These are phyloP conservation scores for Drosophila nr. perissopoda DNA, from an alignment of 2,888 invertebrate genomes.

Conservation along the genomic window DNA sequence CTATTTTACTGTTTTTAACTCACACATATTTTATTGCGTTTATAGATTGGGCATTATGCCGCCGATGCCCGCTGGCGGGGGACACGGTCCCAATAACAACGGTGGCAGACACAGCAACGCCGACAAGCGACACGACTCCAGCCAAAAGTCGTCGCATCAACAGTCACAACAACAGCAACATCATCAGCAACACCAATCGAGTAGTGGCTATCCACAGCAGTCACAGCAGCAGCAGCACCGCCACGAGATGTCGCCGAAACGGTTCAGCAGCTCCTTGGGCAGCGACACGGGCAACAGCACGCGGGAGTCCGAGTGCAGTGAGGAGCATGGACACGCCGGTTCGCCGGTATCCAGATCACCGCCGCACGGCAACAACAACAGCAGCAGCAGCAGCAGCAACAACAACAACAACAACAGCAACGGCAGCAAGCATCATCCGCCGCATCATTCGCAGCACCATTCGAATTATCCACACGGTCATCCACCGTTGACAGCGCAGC, in stretches of 20 bases:
- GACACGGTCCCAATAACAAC: slow-evolving; percentile 62
- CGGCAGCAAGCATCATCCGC: slow-evolving; percentile 34
- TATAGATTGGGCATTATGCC: slow-evolving; percentile 81
- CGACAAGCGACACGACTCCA: slow-evolving; percentile 69
- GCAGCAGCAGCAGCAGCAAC: slow-evolving; percentile 9
- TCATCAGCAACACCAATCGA: slow-evolving; percentile 51
- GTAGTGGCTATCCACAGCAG: slow-evolving; percentile 38
- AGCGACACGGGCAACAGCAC: slow-evolving; percentile 90
- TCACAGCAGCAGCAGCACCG: slow-evolving; percentile 66
- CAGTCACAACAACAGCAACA: slow-evolving; percentile 86
- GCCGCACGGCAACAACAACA: slow-evolving; percentile 42
- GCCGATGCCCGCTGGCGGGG: slow-evolving; percentile 86
- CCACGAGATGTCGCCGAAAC: slow-evolving; percentile 84
- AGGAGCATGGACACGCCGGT: slow-evolving; percentile 86
- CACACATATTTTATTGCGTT: slow-evolving; percentile 1
- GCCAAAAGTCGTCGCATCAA: slow-evolving; percentile 88
- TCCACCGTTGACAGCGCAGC: slow-evolving; percentile 80
- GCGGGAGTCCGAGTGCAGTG: slow-evolving; percentile 89
- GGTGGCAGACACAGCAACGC: slow-evolving; percentile 75
- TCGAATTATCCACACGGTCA: slow-evolving; percentile 60
- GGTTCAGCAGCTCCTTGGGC: slow-evolving; percentile 90
- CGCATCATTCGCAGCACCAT: slow-evolving; percentile 53
- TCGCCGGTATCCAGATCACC: slow-evolving; percentile 83
- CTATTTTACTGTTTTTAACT: background rate
- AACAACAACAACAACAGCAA: slow-evolving; percentile 20